Conservation (phyloP, 2,888 invertebrate species). For the Clunio marinus region DNA sequence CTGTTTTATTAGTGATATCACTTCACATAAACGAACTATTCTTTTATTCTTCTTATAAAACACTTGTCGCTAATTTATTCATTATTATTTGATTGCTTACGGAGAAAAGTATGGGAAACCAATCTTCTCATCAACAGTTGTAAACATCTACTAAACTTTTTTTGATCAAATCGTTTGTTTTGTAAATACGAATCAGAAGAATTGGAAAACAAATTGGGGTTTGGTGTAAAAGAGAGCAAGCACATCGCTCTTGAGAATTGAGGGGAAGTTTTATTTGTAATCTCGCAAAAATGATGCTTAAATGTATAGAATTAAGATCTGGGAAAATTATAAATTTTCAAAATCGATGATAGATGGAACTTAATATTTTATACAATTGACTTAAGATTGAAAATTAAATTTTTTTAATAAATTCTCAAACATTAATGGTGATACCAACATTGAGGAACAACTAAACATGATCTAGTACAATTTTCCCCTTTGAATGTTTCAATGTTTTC, state of each 20-base stretch:
- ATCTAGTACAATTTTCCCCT: constrained; percentile 8
- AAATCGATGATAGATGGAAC: too few species aligned
- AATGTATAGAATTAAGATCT: too few species aligned
- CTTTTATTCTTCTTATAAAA: neutral
- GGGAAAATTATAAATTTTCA: too few species aligned
- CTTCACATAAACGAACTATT: too few species aligned
- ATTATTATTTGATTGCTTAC: neutral
- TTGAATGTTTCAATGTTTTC: neutral
- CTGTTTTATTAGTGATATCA: too few species aligned
- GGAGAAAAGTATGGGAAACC: constrained; percentile 15
- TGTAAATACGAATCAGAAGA: constrained; percentile 32
- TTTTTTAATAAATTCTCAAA: neutral
- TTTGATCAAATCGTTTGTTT: constrained; percentile 36
- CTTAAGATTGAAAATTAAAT: too few species aligned
- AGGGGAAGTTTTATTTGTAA: constrained; percentile 19
- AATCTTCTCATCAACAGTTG: constrained; percentile 26
- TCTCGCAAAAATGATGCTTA: too few species aligned
- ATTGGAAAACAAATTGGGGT: constrained; percentile 32
- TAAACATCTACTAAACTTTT: constrained; percentile 31
- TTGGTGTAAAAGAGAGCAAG: neutral
- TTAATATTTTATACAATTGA: too few species aligned
- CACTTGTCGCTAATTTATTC: neutral
- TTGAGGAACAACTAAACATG: neutral
- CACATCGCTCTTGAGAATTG: neutral
- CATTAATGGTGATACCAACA: neutral